These are phyloP conservation scores for Procambarus clarkii DNA, from an alignment of 1,140 invertebrate genomes.

Conservation along the genomic window DNA sequence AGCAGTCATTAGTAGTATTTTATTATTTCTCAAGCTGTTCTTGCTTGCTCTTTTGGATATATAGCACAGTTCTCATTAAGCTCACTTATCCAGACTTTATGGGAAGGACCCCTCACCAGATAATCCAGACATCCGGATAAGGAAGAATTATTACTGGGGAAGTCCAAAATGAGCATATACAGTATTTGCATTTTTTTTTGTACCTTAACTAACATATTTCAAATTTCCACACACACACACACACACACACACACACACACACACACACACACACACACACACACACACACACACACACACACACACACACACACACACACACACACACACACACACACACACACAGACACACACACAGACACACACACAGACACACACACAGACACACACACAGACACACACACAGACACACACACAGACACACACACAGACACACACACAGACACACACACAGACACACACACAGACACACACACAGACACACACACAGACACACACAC, in stretches of 20 bases:
- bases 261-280: not conserved
- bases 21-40: too few species aligned
- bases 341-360: not conserved
- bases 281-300: not conserved
- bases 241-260: not conserved
- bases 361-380: not conserved
- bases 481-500: too few species aligned
- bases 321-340: not conserved
- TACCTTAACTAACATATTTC: too few species aligned
- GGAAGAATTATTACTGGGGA: too few species aligned
- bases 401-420: not conserved
- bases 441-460: not conserved
- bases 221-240: not conserved
- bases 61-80: too few species aligned
- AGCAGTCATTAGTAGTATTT: too few species aligned
- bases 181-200: too few species aligned
- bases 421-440: not conserved
- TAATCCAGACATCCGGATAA: too few species aligned
- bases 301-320: not conserved
- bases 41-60: too few species aligned
- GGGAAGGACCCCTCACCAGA: too few species aligned
- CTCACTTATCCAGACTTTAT: too few species aligned
- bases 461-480: not conserved
- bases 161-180: too few species aligned
- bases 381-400: not conserved